phyloP scores from a whole-genome alignment of 1,140 invertebrate genomes.

The Hyphantria cunea region DNA sequence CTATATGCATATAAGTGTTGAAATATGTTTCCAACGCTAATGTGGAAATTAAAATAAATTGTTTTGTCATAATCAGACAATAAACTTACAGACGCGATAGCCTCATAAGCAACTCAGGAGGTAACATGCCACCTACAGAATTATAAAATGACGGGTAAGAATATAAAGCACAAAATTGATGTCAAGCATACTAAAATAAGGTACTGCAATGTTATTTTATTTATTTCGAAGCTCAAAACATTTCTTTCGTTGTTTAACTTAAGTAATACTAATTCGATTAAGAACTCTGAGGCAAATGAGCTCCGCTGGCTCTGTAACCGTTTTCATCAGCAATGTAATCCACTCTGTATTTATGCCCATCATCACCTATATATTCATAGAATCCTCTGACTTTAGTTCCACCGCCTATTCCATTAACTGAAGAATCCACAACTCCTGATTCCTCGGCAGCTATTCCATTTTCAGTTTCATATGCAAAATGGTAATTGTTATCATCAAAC shows the following conservation, averaged over 20 bases:
- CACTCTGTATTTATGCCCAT: slow-evolving; percentile 82
- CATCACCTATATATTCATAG: slow-evolving; percentile 83
- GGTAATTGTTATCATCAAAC: slow-evolving; percentile 56
- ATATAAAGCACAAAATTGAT: slow-evolving; percentile 18
- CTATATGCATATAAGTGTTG: slow-evolving; percentile 12
- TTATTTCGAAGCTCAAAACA: slow-evolving; percentile 16
- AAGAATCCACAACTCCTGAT: slow-evolving; percentile 74
- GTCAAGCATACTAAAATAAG: slow-evolving; percentile 9
- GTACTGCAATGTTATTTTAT: slow-evolving; percentile 1
- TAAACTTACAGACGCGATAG: not conserved
- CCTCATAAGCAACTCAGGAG: not conserved
- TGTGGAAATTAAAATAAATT: too few relatives aligned
- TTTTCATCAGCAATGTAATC: slow-evolving; percentile 86
- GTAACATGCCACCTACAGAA: slow-evolving; percentile 12
- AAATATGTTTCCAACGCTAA: too few relatives aligned
- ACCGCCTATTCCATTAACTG: slow-evolving; percentile 78
- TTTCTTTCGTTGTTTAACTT: slow-evolving; percentile 15
- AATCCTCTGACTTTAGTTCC: slow-evolving; percentile 85
- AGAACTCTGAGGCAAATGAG: slow-evolving; percentile 64
- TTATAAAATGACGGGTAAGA: slow-evolving; percentile 29
- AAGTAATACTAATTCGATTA: slow-evolving; percentile 10
- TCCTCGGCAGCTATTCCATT: slow-evolving; percentile 75
- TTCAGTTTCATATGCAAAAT: slow-evolving; percentile 66
- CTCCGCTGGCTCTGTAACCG: slow-evolving; percentile 84
- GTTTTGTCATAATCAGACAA: not conserved